Evolutionary conservation across 2,888 invertebrate species (phyloP), one percentile per base, ranked within the genome.

Genomic region (Coremacera marginata): DNA sequence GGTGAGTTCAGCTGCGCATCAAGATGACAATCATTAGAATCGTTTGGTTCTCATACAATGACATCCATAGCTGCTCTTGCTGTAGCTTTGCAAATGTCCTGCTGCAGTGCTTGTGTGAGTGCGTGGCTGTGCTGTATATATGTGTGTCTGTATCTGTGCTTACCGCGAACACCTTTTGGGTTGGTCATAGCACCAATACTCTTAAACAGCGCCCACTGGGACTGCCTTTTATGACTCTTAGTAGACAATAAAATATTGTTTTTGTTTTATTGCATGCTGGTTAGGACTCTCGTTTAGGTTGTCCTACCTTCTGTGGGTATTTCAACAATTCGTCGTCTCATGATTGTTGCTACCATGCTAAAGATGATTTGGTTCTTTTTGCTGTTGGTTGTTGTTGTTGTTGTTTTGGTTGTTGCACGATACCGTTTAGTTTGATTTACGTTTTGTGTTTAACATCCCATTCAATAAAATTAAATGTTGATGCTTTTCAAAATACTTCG

Each of bases 21-120:
- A 77, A 81, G 82, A 82, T 82, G 84, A 78, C 82, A 84, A 83
- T 84, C 83, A 83, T 81, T 77, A 70, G 63, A 75, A 76, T 77
- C 67, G 75, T 75, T 75, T 67, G 60, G 57, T 68, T 72, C 72
- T 71, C 70, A 70, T 68, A 22, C 31, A 25, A 31, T 57, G 55
- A 19, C 31, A 68, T 44, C 49, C 5, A 44, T 34, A 37, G 57
- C 9, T 37, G 37, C 8, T 37, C 5, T 4, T 22, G 51, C 22
- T 9, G 1, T 9, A 27, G 70, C 19, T 11, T 67, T 19, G 11
- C 70, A 14, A 37, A 14, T 51, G 51, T 19, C 70, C 49, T 25
- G 51, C 49, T 51, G 25, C 51, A 11, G 1, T 55, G 5, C 5
- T 16, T 22, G 57, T 22, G 22, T 25, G 25, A 5, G 55, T 22